These are phyloP conservation scores for Odontomyia ornata DNA, from an alignment of 2,888 invertebrate species.

Conservation along the genomic window DNA sequence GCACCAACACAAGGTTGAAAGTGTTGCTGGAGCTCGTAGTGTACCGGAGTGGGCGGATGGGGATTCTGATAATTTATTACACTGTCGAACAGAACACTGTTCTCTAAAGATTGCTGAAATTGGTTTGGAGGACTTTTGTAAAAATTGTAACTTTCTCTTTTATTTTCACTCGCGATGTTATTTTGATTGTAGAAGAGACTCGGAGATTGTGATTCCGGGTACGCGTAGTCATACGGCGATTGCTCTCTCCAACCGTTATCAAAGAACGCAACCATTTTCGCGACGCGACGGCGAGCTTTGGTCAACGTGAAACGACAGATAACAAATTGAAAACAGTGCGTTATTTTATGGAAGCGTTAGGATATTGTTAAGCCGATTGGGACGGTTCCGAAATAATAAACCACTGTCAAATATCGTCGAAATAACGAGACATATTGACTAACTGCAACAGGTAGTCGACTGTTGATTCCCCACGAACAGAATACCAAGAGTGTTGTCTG, in stretches of 20 bases:
- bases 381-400: neutral
- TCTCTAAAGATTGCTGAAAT: neutral
- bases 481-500: neutral
- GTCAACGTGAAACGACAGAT: neutral
- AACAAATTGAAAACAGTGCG: neutral
- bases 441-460: neutral
- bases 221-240: conserved; percentile 8
- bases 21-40: neutral
- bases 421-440: neutral
- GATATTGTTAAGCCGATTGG: neutral
- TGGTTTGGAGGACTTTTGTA: conserved; percentile 10
- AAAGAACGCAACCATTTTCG: conserved; percentile 17
- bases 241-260: conserved; percentile 35
- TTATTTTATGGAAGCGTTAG: neutral
- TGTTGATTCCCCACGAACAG: neutral
- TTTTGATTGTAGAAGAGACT: conserved; percentile 31
- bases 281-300: neutral
- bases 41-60: neutral
- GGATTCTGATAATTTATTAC: neutral
- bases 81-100: neutral
- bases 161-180: neutral
- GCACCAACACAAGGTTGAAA: neutral
- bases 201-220: conserved; percentile 25
- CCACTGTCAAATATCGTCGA: conserved; percentile 21
- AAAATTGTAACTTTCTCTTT: conserved; percentile 2